A percentile compares a stretch with the other conserved stretches of the same genome.
Evolutionary conservation across 2,888 invertebrate genomes (phyloP).

Genomic region (Nomada hirtipes): DNA sequence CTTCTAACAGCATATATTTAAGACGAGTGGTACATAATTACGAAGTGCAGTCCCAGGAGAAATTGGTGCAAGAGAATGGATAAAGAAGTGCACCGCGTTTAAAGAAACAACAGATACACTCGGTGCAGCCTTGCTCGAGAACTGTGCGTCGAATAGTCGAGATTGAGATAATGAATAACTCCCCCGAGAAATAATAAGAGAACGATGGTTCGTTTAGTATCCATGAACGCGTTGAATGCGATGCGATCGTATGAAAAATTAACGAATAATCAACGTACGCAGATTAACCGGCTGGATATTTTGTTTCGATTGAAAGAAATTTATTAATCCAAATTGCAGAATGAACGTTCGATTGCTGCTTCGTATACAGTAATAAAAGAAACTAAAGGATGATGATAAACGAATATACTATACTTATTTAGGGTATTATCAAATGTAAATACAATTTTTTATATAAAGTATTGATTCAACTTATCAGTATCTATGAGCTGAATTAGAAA

Average conservation of each 20-base stretch:
- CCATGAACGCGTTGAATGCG: background rate
- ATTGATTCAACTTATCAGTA: too few relatives aligned
- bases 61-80: slow-evolving; percentile 33
- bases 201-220: background rate
- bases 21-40: slow-evolving; percentile 40
- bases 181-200: slow-evolving; percentile 7
- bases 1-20: slow-evolving; percentile 24
- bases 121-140: slow-evolving; percentile 25
- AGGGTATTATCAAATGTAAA: too few relatives aligned
- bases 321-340: too few relatives aligned
- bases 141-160: slow-evolving; percentile 28
- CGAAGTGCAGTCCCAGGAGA: slow-evolving; percentile 21
- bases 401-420: too few relatives aligned
- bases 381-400: too few relatives aligned
- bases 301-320: too few relatives aligned
- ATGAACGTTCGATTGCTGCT: too few relatives aligned
- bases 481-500: too few relatives aligned
- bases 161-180: slow-evolving; percentile 28
- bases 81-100: slow-evolving; percentile 19
- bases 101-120: slow-evolving; percentile 13
- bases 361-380: too few relatives aligned
- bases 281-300: background rate
- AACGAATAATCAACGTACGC: background rate
- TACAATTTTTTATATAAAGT: too few relatives aligned
- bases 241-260: background rate